Percentiles rank a stretch among this genome's conserved stretches.
These are phyloP conservation scores for Ceratosolen solmsi DNA, from an alignment of 1,140 invertebrate species.

Conservation along the genomic window DNA sequence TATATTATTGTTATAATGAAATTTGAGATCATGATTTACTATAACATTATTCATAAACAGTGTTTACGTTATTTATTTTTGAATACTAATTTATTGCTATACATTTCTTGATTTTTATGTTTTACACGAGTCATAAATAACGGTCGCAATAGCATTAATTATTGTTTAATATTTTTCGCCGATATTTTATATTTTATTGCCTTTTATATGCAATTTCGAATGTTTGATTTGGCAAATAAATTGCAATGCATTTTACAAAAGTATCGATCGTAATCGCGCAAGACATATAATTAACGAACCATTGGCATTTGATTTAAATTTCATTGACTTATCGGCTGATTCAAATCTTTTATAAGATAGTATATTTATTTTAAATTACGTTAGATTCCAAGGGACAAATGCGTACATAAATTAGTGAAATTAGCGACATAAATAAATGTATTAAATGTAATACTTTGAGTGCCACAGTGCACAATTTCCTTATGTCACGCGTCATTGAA, in stretches of 20 bases:
- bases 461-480: neutral
- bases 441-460: neutral
- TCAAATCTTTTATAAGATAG: no score
- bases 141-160: neutral
- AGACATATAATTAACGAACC: no score
- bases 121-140: neutral
- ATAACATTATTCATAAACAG: no score
- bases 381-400: no score
- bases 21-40: no score
- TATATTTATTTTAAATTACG: no score
- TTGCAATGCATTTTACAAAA: neutral
- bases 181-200: neutral
- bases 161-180: neutral
- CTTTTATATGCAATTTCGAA: neutral
- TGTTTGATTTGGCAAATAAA: neutral
- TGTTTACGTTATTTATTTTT: no score
- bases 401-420: no score
- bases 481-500: conserved; percentile 1
- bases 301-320: neutral
- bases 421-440: neutral
- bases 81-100: no score
- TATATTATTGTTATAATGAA: no score
- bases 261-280: neutral
- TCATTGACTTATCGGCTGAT: neutral
- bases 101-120: no score